These are phyloP conservation scores for Embidobia sp. DNA, from an alignment of 2,888 invertebrate genomes.

Conservation along the genomic window DNA sequence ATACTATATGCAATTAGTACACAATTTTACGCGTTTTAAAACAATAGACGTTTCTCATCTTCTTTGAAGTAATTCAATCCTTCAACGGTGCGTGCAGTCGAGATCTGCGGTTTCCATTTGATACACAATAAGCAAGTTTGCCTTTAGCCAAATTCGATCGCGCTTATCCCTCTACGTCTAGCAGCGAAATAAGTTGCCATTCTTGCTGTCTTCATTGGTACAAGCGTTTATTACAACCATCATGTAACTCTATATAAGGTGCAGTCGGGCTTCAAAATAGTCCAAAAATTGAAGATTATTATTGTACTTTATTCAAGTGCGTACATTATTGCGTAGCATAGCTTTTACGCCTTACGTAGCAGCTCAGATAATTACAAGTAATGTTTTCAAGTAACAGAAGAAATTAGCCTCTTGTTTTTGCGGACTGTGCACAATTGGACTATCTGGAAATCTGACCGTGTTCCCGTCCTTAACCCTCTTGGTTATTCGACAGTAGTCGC, in stretches of 20 bases:
- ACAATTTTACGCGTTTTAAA: conserved; percentile 17
- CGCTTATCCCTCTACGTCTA: conserved; percentile 1
- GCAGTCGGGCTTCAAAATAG: conserved; percentile 29
- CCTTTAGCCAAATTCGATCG: conserved; percentile 20
- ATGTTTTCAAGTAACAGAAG: too few species aligned
- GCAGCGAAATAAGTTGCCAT: conserved; percentile 22
- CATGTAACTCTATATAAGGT: conserved; percentile 27
- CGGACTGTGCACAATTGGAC: too few species aligned
- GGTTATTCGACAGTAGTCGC: too few species aligned
- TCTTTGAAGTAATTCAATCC: conserved; percentile 40
- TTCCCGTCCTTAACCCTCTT: too few species aligned
- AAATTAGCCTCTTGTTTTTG: too few species aligned
- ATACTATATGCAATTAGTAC: conserved; percentile 16
- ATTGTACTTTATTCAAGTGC: too few species aligned
- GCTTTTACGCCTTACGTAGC: too few species aligned
- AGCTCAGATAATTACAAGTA: too few species aligned
- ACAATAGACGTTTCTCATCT: conserved; percentile 17
- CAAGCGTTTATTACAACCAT: conserved; percentile 42
- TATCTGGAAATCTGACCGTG: too few species aligned
- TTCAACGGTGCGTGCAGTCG: conserved; percentile 3
- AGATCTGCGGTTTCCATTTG: conserved; percentile 20
- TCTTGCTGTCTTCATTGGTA: conserved; percentile 10
- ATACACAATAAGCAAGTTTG: conserved; percentile 31
- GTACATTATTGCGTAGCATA: too few species aligned
- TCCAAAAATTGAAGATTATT: too few species aligned